Percentiles rank a stretch among this genome's conserved stretches.
Evolutionary conservation across 92 coral and sea anemone genomes (phyloP).

Genomic region (Heliopora coerulea): DNA sequence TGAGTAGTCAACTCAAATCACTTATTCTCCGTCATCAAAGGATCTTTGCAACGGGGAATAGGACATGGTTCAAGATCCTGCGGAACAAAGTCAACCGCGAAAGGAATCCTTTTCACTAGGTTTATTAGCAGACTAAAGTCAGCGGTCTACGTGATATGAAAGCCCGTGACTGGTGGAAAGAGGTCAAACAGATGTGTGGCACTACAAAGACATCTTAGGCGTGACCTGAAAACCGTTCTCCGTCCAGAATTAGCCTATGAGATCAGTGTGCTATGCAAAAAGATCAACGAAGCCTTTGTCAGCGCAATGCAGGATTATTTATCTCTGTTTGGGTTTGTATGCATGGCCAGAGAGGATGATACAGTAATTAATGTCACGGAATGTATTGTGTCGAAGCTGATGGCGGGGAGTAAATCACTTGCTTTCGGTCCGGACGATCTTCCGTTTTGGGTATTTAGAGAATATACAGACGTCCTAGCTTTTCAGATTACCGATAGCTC

Average conservation of each 20-base stretch:
- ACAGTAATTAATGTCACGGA: conserved; percentile 47
- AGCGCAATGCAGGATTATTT: conserved; percentile 45
- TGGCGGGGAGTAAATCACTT: conserved; percentile 43
- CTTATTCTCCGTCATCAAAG: conserved; percentile 48
- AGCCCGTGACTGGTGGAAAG: conserved; percentile 56
- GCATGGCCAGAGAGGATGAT: conserved; percentile 37
- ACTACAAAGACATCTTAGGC: conserved; percentile 22
- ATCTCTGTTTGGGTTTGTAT: conserved; percentile 33
- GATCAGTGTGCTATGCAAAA: conserved; percentile 37
- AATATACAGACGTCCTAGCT: conserved; percentile 44
- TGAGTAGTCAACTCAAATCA: conserved; percentile 36
- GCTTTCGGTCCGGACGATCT: conserved; percentile 52
- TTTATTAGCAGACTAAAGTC: conserved; percentile 51
- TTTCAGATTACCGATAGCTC: conserved; percentile 41
- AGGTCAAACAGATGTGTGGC: conserved; percentile 48
- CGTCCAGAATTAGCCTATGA: conserved; percentile 15
- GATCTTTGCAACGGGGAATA: conserved; percentile 53
- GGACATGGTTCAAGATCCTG: conserved; percentile 28
- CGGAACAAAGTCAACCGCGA: conserved; percentile 60
- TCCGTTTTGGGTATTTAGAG: conserved; percentile 46
- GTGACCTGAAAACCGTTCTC: conserved; percentile 38
- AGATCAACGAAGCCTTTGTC: conserved; percentile 54
- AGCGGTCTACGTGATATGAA: conserved; percentile 29
- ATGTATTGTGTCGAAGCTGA: conserved; percentile 24
- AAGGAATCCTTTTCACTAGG: conserved; percentile 48